Percentiles rank a stretch among this genome's conserved stretches.
Conservation (phyloP, 2,113 vertebrate species). For the Psettodes erumei region DNA sequence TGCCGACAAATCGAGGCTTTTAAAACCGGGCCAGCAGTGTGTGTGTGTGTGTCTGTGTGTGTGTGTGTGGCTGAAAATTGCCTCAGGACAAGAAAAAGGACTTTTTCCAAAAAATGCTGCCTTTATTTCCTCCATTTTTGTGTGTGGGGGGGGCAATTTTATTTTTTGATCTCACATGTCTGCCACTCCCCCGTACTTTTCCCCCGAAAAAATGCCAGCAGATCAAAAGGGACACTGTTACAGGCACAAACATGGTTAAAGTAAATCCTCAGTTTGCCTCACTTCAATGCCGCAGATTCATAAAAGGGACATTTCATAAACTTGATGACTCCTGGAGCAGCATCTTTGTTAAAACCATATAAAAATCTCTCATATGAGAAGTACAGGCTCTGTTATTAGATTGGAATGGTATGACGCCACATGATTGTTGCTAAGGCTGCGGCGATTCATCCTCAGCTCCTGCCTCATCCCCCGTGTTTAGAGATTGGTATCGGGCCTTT, state of each 20-base stretch:
- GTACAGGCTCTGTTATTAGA: conserved; percentile 6
- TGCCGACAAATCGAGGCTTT: not conserved
- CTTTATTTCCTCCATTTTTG: conserved; percentile 25
- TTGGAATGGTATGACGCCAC: conserved; percentile 8
- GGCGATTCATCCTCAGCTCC: conserved; percentile 54
- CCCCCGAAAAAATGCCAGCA: conserved; percentile 17
- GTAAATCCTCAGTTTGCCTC: conserved; percentile 23
- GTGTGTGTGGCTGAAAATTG: not conserved
- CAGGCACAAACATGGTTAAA: conserved; percentile 31
- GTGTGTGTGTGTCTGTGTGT: not conserved
- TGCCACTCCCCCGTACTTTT: conserved; percentile 13
- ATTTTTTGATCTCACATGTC: conserved; percentile 54
- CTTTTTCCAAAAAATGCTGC: not conserved
- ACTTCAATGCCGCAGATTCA: conserved; percentile 21
- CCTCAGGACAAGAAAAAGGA: not conserved
- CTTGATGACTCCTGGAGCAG: not conserved
- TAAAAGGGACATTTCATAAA: conserved; percentile 1
- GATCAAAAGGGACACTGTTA: conserved; percentile 46
- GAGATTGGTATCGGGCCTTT: conserved; percentile 77
- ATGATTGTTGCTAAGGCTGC: conserved; percentile 20
- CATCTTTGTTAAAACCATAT: not conserved
- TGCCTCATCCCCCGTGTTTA: conserved; percentile 62
- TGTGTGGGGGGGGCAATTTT: conserved; percentile 49
- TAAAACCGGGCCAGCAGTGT: conserved; percentile 7
- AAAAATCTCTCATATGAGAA: not conserved